Conservation (phyloP, 2,888 invertebrate species). For the Caenorhabditis wallacei region DNA sequence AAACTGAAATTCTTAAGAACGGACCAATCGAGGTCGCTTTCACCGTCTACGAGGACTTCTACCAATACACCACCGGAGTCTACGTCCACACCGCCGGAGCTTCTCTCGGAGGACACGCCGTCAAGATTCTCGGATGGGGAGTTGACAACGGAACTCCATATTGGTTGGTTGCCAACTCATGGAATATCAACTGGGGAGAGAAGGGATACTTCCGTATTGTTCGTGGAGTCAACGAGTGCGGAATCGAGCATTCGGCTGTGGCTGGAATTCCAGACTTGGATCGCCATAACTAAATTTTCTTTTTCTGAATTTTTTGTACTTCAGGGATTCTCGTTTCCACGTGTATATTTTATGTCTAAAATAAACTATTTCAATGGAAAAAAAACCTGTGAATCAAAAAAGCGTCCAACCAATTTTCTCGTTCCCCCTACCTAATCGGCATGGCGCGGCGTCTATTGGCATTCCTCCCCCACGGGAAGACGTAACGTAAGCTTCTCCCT, state of each 20-base stretch:
- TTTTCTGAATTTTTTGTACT: not conserved
- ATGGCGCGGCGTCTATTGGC: slow-evolving; percentile 23
- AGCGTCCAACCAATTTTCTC: slow-evolving; percentile 42
- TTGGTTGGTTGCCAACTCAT: slow-evolving; percentile 94
- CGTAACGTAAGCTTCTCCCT: slow-evolving; percentile 15
- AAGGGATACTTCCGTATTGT: slow-evolving; percentile 83
- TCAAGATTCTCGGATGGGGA: slow-evolving; percentile 93
- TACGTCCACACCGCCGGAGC: slow-evolving; percentile 85
- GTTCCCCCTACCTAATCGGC: slow-evolving; percentile 39
- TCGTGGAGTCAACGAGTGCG: slow-evolving; percentile 67
- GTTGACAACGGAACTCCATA: slow-evolving; percentile 88
- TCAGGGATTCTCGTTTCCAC: slow-evolving; percentile 1
- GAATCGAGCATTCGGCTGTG: slow-evolving; percentile 66
- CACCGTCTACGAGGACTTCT: slow-evolving; percentile 91
- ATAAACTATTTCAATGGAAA: too few species aligned
- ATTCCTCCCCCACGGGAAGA: not conserved
- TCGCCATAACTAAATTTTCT: slow-evolving; percentile 27
- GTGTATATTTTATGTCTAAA: slow-evolving; percentile 12
- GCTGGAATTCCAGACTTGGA: slow-evolving; percentile 66
- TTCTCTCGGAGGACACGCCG: slow-evolving; percentile 89
- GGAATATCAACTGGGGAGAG: slow-evolving; percentile 95
- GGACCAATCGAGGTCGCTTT: slow-evolving; percentile 92
- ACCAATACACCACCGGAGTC: slow-evolving; percentile 89
- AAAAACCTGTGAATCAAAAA: too few species aligned
- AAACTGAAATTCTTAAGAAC: slow-evolving; percentile 90